phyloP scores from a whole-genome alignment of 2,113 vertebrate genomes.

The Vombatus ursinus region DNA sequence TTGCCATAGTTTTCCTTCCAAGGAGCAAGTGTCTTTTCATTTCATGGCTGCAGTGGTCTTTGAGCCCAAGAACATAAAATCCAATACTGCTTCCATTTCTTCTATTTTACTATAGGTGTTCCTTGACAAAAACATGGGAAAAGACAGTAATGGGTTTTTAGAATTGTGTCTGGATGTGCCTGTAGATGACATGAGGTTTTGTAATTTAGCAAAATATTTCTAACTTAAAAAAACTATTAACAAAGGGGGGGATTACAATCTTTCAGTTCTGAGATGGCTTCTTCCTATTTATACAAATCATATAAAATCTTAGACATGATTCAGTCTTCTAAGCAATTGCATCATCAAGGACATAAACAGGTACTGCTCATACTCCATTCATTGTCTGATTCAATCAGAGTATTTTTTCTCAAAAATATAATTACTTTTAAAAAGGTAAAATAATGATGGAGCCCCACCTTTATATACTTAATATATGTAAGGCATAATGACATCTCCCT shows the following conservation, averaged over 20 bases:
- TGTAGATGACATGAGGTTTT: constrained; percentile 14
- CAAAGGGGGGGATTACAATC: not conserved
- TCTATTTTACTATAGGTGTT: not conserved
- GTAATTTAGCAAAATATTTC: constrained; percentile 26
- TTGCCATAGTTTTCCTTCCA: not conserved
- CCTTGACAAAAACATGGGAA: not conserved
- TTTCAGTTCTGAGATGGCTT: not conserved
- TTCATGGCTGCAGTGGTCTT: not conserved
- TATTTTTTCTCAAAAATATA: no score
- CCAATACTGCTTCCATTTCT: not conserved
- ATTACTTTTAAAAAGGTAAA: no score
- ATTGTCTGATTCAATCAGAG: no score
- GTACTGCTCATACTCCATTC: no score
- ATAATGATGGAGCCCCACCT: no score
- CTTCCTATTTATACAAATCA: no score
- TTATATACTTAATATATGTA: no score
- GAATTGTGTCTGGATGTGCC: not conserved
- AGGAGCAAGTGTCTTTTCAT: not conserved
- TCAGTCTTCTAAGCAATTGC: no score
- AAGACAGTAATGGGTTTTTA: not conserved
- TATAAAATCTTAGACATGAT: no score
- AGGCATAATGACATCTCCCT: no score
- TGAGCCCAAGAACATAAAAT: not conserved
- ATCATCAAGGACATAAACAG: no score
- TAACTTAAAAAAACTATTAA: constrained; percentile 39